Evolutionary conservation across 1,140 invertebrate genomes (phyloP).

Genomic region (Anastrepha ludens): DNA sequence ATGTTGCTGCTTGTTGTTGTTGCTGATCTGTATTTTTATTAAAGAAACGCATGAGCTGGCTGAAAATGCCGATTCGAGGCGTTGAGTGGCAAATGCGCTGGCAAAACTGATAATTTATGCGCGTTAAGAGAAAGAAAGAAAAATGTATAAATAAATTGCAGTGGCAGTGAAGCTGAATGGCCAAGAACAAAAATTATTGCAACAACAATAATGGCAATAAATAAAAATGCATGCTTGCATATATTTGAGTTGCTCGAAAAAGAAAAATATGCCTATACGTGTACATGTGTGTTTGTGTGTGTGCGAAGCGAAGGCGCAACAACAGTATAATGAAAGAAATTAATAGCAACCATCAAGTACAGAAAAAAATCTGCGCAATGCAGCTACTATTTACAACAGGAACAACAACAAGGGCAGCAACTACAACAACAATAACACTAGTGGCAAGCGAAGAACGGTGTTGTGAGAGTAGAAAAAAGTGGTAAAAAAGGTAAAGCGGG

Average conservation of each 20-base stretch:
- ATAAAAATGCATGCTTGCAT: neutral
- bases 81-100: slow-evolving; percentile 32
- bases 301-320: neutral
- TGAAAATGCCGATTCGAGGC: neutral
- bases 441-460: neutral
- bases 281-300: neutral
- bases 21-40: slow-evolving; percentile 18
- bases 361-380: neutral
- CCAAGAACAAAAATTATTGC: neutral
- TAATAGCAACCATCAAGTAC: neutral
- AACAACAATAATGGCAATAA: neutral
- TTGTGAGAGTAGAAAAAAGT: neutral
- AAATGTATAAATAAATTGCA: neutral
- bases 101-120: slow-evolving; percentile 42
- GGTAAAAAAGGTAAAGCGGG: slow-evolving; percentile 42
- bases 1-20: neutral
- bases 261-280: neutral
- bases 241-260: neutral
- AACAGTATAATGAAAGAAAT: neutral
- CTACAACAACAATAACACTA: neutral
- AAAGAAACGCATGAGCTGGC: neutral
- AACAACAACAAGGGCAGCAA: neutral
- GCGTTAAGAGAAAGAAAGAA: slow-evolving; percentile 5
- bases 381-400: neutral
- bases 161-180: neutral